These are phyloP conservation scores for Mionectes macconnelli DNA, from an alignment of 2,113 vertebrate genomes.

Conservation along the genomic window DNA sequence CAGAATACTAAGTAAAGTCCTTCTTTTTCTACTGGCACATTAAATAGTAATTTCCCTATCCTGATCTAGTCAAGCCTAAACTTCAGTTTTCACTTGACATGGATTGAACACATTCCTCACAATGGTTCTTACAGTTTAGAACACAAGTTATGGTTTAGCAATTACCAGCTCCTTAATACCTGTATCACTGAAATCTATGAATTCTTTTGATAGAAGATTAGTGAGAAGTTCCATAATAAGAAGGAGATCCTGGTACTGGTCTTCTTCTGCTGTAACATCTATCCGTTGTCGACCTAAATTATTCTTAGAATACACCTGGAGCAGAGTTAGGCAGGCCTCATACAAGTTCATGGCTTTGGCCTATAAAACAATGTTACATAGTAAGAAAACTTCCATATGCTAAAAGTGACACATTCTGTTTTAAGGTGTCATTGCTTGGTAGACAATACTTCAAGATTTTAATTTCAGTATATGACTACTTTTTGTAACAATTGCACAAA, in stretches of 20 bases:
- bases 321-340: conserved; percentile 93
- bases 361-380: conserved; percentile 69
- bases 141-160: background rate
- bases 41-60: background rate
- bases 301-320: conserved; percentile 98
- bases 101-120: background rate
- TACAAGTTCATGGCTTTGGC: conserved; percentile 98
- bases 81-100: background rate
- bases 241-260: conserved; percentile 98
- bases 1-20: background rate
- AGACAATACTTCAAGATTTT: background rate
- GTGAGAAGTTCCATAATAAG: conserved; percentile 99
- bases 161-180: conserved; percentile 70
- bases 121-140: background rate
- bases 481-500: background rate
- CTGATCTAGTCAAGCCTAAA: background rate
- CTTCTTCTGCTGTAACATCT: conserved; percentile 93
- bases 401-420: background rate
- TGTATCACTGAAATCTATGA: conserved; percentile 98
- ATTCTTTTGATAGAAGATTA: conserved; percentile 97
- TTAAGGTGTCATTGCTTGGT: background rate
- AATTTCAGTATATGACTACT: background rate
- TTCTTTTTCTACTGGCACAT: background rate
- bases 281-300: conserved; percentile 89
- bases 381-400: background rate